Evolutionary conservation across 2,888 invertebrate species (phyloP).

Genomic region (Autographa pulchrina): DNA sequence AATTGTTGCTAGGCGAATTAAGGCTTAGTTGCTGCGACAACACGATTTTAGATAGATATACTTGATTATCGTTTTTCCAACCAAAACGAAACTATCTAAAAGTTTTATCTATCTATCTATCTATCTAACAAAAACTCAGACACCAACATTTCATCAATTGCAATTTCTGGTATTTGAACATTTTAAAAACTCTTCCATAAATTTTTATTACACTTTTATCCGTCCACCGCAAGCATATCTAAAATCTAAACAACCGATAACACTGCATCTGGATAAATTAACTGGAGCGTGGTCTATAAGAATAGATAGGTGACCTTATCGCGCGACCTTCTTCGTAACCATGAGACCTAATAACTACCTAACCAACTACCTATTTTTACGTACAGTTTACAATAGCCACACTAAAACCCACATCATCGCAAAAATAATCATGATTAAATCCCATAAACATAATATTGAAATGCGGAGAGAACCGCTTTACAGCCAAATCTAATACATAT

Average conservation of each 20-base stretch:
- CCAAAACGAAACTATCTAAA: too few species aligned
- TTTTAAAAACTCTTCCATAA: too few species aligned
- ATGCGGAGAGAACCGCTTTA: constrained; percentile 60
- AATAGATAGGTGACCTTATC: neutral
- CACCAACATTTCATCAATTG: too few species aligned
- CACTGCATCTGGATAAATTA: neutral
- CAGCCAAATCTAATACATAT: constrained; percentile 70
- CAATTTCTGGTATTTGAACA: too few species aligned
- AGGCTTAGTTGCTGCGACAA: too few species aligned
- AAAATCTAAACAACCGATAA: neutral
- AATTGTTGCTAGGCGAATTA: neutral
- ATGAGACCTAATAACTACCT: neutral
- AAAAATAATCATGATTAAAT: constrained; percentile 21
- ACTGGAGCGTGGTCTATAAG: constrained; percentile 2
- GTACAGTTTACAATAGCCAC: neutral
- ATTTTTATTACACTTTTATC: neutral
- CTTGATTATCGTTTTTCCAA: too few species aligned
- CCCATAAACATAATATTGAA: constrained; percentile 60
- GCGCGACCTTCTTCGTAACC: neutral
- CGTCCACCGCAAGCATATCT: neutral
- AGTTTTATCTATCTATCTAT: too few species aligned
- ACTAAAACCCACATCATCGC: neutral
- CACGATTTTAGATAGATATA: too few species aligned
- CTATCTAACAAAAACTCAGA: too few species aligned
- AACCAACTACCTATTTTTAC: neutral